Evolutionary conservation across 1,140 invertebrate genomes (phyloP).

Genomic region (Zaprionus kolodkinae): DNA sequence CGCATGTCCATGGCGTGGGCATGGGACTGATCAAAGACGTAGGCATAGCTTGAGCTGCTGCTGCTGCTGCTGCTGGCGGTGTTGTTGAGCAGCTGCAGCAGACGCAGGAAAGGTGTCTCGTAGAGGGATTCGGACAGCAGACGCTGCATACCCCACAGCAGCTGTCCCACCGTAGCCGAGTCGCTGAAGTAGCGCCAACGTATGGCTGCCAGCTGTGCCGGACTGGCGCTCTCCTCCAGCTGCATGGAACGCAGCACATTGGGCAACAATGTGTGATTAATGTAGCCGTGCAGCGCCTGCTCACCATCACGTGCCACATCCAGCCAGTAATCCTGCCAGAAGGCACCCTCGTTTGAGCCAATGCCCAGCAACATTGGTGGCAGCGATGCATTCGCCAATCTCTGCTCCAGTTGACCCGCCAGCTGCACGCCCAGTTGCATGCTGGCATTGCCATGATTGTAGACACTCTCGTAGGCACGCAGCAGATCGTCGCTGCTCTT

Average conservation of each 20-base stretch:
- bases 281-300: conserved; percentile 84
- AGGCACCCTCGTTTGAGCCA: conserved; percentile 86
- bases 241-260: conserved; percentile 78
- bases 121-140: conserved; percentile 77
- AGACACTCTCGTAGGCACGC: conserved; percentile 86
- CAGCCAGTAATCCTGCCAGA: conserved; percentile 85
- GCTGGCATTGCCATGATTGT: conserved; percentile 86
- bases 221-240: conserved; percentile 33
- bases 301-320: conserved; percentile 85
- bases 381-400: conserved; percentile 79
- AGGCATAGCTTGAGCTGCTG: conserved; percentile 82
- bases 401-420: conserved; percentile 84
- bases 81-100: conserved; percentile 55
- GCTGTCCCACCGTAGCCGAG: conserved; percentile 41
- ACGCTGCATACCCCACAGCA: conserved; percentile 71
- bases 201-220: conserved; percentile 84
- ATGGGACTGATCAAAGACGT: conserved; percentile 84
- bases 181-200: conserved; percentile 85
- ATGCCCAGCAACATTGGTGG: conserved; percentile 63
- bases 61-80: conserved; percentile 59
- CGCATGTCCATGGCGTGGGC: conserved; percentile 81
- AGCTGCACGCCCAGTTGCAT: conserved; percentile 86
- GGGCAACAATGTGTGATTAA: conserved; percentile 85
- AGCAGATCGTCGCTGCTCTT: conserved; percentile 86
- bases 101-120: conserved; percentile 73